These are phyloP conservation scores for Thera obeliscata DNA, from an alignment of 2,888 invertebrate species.

Conservation along the genomic window DNA sequence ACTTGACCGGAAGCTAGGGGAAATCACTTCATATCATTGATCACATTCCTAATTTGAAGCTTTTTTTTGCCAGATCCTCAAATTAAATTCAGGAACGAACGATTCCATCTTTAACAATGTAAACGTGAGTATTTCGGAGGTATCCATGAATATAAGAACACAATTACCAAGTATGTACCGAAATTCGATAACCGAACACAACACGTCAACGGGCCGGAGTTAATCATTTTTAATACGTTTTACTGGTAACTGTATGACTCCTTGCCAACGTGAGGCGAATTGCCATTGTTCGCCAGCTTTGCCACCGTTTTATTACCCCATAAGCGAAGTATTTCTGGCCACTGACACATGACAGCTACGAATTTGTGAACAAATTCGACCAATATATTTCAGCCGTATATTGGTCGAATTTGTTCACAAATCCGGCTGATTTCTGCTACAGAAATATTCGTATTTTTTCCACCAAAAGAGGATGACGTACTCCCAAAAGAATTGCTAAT, in stretches of 20 bases:
- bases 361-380: slow-evolving; percentile 33
- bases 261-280: slow-evolving; percentile 59
- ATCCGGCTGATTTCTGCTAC: background rate
- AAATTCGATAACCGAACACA: slow-evolving; percentile 76
- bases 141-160: slow-evolving; percentile 29
- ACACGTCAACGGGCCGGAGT: slow-evolving; percentile 80
- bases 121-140: slow-evolving; percentile 12
- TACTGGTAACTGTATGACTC: slow-evolving; percentile 61
- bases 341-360: slow-evolving; percentile 42
- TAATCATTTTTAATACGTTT: slow-evolving; percentile 80
- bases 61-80: background rate
- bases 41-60: background rate
- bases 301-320: slow-evolving; percentile 63
- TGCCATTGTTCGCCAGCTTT: slow-evolving; percentile 70
- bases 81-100: background rate
- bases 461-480: slow-evolving; percentile 36
- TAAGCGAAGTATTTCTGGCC: slow-evolving; percentile 46
- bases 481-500: slow-evolving; percentile 48
- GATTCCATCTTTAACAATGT: background rate
- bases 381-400: slow-evolving; percentile 4
- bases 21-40: background rate
- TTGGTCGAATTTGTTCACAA: background rate
- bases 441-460: slow-evolving; percentile 18
- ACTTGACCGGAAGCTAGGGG: too few species aligned
- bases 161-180: slow-evolving; percentile 54